A percentile compares a stretch with the other conserved stretches of the same genome.
These are phyloP conservation scores for Clarias fuscus DNA, from an alignment of 2,797 vertebrate species.

Conservation along the genomic window DNA sequence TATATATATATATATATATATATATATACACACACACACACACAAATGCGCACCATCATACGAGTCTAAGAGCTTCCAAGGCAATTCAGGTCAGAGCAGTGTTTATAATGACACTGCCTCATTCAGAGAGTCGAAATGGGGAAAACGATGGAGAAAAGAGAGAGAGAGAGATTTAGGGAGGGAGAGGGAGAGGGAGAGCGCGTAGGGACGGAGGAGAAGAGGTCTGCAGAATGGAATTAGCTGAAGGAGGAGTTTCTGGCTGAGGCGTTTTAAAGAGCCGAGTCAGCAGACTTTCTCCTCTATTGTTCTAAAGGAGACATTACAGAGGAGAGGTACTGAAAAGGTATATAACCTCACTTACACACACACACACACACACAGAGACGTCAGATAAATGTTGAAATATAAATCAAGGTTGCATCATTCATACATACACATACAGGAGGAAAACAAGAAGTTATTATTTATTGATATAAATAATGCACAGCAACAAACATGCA, in stretches of 20 bases:
- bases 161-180: background rate
- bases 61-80: slow-evolving; percentile 11
- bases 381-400: background rate
- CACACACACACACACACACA: slow-evolving; percentile 22
- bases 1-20: no score
- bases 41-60: slow-evolving; percentile 21
- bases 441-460: background rate
- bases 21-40: slow-evolving; percentile 42
- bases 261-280: background rate
- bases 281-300: slow-evolving; percentile 44
- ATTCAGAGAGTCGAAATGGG: slow-evolving; percentile 1
- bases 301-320: slow-evolving; percentile 48
- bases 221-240: slow-evolving; percentile 37
- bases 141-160: background rate
- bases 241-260: slow-evolving; percentile 46
- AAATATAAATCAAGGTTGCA: background rate
- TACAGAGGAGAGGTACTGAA: slow-evolving; percentile 18
- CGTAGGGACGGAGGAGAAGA: background rate
- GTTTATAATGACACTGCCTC: background rate
- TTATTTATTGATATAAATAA: background rate
- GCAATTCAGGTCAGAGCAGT: slow-evolving; percentile 18
- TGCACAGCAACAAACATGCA: background rate
- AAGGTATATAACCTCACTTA: slow-evolving; percentile 11
- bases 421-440: background rate
- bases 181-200: background rate